These are phyloP conservation scores for Vombatus ursinus DNA, from an alignment of 2,113 vertebrate genomes.

Conservation along the genomic window DNA sequence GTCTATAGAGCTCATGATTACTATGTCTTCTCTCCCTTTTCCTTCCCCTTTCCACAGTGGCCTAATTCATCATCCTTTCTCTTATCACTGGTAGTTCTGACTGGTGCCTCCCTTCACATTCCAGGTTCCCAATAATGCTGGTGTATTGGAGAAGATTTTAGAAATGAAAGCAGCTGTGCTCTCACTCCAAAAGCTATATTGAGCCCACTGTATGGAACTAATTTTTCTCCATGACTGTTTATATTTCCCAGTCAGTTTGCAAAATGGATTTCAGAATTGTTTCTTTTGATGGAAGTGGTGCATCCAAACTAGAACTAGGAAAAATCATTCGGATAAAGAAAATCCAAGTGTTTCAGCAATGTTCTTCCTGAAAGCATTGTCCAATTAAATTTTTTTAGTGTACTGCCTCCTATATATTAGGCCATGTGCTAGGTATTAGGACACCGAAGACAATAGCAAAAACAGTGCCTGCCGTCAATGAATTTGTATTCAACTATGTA, in stretches of 20 bases:
- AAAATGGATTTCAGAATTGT: not conserved
- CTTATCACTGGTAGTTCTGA: not conserved
- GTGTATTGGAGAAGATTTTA: not conserved
- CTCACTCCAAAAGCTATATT: not conserved
- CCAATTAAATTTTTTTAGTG: not conserved
- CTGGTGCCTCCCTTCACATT: not conserved
- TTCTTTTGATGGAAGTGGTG: not conserved
- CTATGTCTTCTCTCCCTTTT: not conserved
- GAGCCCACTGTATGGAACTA: not conserved
- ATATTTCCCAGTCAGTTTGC: slow-evolving; percentile 11
- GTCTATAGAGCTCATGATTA: not conserved
- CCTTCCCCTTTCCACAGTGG: not conserved
- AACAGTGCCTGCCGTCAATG: not conserved
- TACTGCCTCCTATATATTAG: not conserved
- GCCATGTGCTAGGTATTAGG: not conserved
- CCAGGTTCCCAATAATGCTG: not conserved
- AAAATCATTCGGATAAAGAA: slow-evolving; percentile 7
- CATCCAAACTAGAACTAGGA: not conserved
- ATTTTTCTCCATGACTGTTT: not conserved
- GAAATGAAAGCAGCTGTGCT: not conserved
- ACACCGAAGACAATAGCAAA: not conserved
- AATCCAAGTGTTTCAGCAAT: not conserved
- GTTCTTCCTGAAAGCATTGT: not conserved
- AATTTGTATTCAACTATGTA: not conserved
- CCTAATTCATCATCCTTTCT: not conserved